Evolutionary conservation across 2,888 invertebrate species (phyloP), one percentile per base, ranked within the genome.

Genomic region (Apamea crenata): DNA sequence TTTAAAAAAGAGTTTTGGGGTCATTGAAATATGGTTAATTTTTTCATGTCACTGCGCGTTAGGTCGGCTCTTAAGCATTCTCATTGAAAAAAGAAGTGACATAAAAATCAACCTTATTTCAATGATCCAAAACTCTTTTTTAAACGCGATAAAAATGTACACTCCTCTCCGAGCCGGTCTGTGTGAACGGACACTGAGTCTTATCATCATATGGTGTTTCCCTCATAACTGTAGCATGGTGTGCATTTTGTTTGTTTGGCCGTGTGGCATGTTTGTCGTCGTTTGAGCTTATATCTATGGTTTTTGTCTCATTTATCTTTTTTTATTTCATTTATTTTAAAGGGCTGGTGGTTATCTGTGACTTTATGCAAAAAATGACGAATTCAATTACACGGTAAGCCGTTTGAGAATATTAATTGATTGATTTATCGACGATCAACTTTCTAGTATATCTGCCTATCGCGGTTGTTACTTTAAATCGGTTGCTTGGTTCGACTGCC

Each of bases 281-380:
- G 74, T 81, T 70, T 76, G 59, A 72, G 87, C 87, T 86, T 86
- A 36, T 74, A 70, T 77, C 29, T 71, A 83, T 71, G 29, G 71
- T 81, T 68, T 47, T 82, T 10, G 56, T 69, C 16, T 53, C 68
- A 81, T 81, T 71, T 68, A 14, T 81, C 3, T 59, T 40, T 82
- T 71, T 78, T 83, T 81, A 84, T 73, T 79, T 80, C 86, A 80
- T 82, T 88, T 84, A 82, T 80, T 87, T 80, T 82, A 73, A 82
- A 85, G 73, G 86, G 85, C 88, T 90, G 85, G 80, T 84, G 83
- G 76, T 87, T 90, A 88, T 91, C 86, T 91, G 91, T 91, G 90
- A 87, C 80, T 16, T 29, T 29, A 59, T n/a, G 14, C 12, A 59
- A 59, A 59, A 59, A 59, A 59, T 14, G 4, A 59, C n/a, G n/a